phyloP scores from a whole-genome alignment of 2,888 invertebrate species.

The Cosmorhoe ocellata region DNA sequence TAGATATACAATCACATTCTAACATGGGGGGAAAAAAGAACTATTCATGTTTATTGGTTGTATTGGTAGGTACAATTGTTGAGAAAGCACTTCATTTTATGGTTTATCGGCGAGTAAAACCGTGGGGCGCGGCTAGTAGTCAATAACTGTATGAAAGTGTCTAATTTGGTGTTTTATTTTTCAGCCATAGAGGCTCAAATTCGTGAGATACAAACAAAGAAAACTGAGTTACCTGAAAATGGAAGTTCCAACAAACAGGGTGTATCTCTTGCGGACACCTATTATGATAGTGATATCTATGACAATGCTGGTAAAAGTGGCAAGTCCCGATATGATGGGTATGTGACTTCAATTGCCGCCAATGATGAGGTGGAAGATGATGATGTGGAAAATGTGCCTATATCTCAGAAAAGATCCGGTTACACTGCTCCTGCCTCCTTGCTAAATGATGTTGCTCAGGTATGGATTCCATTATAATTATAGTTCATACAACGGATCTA shows the following conservation, averaged over 20 bases:
- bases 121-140: too few species aligned
- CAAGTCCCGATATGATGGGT: conserved; percentile 94
- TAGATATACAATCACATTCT: too few species aligned
- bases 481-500: too few species aligned
- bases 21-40: too few species aligned
- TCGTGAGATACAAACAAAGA: conserved; percentile 93
- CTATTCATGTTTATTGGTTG: too few species aligned
- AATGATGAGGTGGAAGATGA: conserved; percentile 98
- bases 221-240: conserved; percentile 87
- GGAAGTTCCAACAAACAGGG: conserved; percentile 85
- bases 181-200: conserved; percentile 98
- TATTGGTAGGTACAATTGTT: too few species aligned
- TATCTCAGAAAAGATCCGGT: conserved; percentile 87
- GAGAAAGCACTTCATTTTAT: too few species aligned
- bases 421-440: conserved; percentile 94
- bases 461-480: conserved; percentile 50
- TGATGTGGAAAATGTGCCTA: conserved; percentile 90
- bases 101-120: too few species aligned
- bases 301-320: conserved; percentile 85
- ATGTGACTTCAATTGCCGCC: conserved; percentile 97
- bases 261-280: conserved; percentile 93
- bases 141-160: too few species aligned
- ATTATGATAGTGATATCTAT: conserved; percentile 97
- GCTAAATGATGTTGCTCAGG: conserved; percentile 94
- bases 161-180: too few species aligned